A percentile compares a stretch with the other conserved stretches of the same genome.
Conservation (phyloP, 2,888 invertebrate genomes). For the Zele albiditarsus region DNA sequence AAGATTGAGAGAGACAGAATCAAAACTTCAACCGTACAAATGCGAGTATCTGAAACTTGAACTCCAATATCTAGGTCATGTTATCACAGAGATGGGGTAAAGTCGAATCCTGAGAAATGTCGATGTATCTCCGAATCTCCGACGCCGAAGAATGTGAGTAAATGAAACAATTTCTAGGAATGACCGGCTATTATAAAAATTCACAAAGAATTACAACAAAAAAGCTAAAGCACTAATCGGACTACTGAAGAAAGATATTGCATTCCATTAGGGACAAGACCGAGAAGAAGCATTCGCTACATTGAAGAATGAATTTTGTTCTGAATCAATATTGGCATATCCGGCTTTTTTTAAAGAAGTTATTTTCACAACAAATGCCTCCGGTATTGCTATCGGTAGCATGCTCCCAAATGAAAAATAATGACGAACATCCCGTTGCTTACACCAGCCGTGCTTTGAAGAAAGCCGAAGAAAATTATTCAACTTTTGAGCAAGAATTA, state of each 20-base stretch:
- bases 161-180: constrained; percentile 51
- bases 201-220: constrained; percentile 49
- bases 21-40: constrained; percentile 47
- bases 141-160: constrained; percentile 48
- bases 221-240: constrained; percentile 32
- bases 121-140: constrained; percentile 49
- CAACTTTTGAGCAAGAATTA: constrained; percentile 42
- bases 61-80: constrained; percentile 49
- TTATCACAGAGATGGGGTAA: constrained; percentile 48
- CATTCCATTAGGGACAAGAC: neutral
- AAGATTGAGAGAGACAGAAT: constrained; percentile 29
- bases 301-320: constrained; percentile 14
- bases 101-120: constrained; percentile 50
- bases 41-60: constrained; percentile 45
- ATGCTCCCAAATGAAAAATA: constrained; percentile 8
- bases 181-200: constrained; percentile 53
- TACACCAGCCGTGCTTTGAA: constrained; percentile 58
- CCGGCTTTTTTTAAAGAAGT: constrained; percentile 1
- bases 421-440: constrained; percentile 60
- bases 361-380: constrained; percentile 18
- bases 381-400: constrained; percentile 6
- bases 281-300: neutral
- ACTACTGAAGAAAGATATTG: constrained; percentile 12
- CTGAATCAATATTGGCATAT: constrained; percentile 22
- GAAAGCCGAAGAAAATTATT: constrained; percentile 39